phyloP scores from a whole-genome alignment of 2,113 vertebrate genomes.

The Melanocharis versteri region DNA sequence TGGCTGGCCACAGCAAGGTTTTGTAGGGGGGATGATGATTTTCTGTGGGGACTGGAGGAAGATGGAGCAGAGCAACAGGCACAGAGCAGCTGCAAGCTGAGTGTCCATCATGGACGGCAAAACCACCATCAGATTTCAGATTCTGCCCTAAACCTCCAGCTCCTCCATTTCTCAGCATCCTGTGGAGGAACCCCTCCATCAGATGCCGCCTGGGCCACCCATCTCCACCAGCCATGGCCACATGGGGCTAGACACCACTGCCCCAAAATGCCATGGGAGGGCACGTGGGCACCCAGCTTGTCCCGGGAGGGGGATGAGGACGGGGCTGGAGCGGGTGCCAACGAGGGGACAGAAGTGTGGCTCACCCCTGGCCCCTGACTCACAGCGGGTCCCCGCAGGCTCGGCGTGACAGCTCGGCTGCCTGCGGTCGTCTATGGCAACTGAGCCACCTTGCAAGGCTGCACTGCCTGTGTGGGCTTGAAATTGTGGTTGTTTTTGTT shows the following conservation, averaged over 20 bases:
- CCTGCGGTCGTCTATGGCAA: constrained; percentile 41
- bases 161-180: not conserved
- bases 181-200: rapidly evolving
- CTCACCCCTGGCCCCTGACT: not conserved
- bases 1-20: not conserved
- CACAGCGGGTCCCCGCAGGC: not conserved
- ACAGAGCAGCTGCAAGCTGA: not conserved
- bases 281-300: not conserved
- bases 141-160: not conserved
- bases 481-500: constrained; percentile 67
- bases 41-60: not conserved
- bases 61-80: not conserved
- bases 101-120: rapidly evolving
- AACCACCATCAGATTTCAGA: not conserved
- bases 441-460: constrained; percentile 39
- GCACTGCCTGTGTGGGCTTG: constrained; percentile 55
- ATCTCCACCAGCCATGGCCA: not conserved
- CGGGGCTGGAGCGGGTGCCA: not conserved
- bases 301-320: rapidly evolving
- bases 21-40: not conserved
- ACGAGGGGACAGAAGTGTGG: not conserved
- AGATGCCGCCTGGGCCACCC: not conserved
- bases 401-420: constrained; percentile 1
- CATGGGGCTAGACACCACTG: rapidly evolving
- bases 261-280: rapidly evolving